Evolutionary conservation across 92 coral and sea anemone species (phyloP).

Genomic region (Bergia sp.): DNA sequence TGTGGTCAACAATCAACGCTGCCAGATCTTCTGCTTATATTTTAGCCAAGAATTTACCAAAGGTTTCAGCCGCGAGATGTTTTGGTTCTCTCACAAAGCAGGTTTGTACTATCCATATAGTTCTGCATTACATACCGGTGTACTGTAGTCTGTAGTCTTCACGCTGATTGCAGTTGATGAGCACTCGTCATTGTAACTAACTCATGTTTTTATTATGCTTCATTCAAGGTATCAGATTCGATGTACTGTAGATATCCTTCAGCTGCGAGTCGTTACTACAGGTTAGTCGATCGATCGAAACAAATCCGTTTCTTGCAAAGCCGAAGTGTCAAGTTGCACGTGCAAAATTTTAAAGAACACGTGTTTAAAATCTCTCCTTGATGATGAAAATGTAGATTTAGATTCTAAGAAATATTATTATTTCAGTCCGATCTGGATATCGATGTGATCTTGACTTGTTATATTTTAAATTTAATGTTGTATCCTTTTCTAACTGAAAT

Average conservation of each 20-base stretch:
- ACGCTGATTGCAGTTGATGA: background rate
- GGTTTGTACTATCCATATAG: background rate
- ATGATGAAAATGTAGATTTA: no score
- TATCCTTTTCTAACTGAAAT: no score
- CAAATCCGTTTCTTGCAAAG: background rate
- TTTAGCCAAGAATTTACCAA: constrained; percentile 49
- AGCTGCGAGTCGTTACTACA: constrained; percentile 27
- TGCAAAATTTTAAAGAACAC: background rate
- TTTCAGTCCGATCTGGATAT: background rate
- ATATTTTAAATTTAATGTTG: background rate
- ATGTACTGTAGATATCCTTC: constrained; percentile 20
- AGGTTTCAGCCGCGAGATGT: constrained; percentile 27
- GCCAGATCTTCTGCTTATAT: constrained; percentile 71
- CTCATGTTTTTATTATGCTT: background rate
- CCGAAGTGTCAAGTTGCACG: constrained; percentile 20
- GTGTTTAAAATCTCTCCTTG: background rate
- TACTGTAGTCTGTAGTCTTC: background rate
- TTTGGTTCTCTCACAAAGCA: constrained; percentile 36
- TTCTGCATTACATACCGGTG: background rate
- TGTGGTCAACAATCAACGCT: constrained; percentile 74
- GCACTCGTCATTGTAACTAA: background rate
- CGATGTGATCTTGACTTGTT: background rate
- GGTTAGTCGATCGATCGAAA: constrained; percentile 15
- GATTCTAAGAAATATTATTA: background rate
- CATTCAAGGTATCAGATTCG: constrained; percentile 36